Evolutionary conservation across 2,113 vertebrate species (phyloP).

Genomic region (Ameiurus melas): DNA sequence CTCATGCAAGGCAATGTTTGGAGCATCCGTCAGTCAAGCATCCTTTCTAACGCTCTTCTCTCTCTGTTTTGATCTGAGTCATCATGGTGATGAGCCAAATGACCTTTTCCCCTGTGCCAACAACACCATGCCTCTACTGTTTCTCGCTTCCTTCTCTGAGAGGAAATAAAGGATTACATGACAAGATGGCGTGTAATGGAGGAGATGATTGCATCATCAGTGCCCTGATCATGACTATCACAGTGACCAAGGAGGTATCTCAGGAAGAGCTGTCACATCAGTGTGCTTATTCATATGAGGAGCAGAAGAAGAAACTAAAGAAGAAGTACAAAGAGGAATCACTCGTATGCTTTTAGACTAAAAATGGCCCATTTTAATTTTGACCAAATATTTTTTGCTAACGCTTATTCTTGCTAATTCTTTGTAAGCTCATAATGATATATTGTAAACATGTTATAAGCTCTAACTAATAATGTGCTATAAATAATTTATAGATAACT

Average conservation of each 20-base stretch:
- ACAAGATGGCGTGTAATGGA: slow-evolving; percentile 60
- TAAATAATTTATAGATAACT: neutral
- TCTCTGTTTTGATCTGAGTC: slow-evolving; percentile 62
- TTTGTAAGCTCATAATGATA: too few relatives aligned
- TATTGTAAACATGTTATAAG: neutral
- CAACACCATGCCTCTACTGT: slow-evolving; percentile 36
- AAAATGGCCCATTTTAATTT: neutral
- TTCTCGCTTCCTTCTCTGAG: slow-evolving; percentile 48
- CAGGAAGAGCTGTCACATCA: slow-evolving; percentile 19
- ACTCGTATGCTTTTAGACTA: neutral
- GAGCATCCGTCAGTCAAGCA: slow-evolving; percentile 59
- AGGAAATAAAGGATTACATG: slow-evolving; percentile 54
- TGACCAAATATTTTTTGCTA: neutral
- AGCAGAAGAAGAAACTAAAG: neutral
- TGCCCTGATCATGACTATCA: slow-evolving; percentile 17
- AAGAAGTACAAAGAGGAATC: neutral
- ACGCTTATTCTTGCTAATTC: neutral
- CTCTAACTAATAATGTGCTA: too few relatives aligned
- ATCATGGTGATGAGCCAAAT: slow-evolving; percentile 46
- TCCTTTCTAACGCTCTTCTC: slow-evolving; percentile 34
- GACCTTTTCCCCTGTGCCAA: slow-evolving; percentile 64
- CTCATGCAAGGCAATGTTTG: slow-evolving; percentile 54
- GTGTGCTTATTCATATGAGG: neutral
- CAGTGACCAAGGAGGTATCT: slow-evolving; percentile 26
- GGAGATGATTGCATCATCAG: slow-evolving; percentile 26